Conservation (phyloP, 1,140 invertebrate species). For the Bombus vancouverensis region DNA sequence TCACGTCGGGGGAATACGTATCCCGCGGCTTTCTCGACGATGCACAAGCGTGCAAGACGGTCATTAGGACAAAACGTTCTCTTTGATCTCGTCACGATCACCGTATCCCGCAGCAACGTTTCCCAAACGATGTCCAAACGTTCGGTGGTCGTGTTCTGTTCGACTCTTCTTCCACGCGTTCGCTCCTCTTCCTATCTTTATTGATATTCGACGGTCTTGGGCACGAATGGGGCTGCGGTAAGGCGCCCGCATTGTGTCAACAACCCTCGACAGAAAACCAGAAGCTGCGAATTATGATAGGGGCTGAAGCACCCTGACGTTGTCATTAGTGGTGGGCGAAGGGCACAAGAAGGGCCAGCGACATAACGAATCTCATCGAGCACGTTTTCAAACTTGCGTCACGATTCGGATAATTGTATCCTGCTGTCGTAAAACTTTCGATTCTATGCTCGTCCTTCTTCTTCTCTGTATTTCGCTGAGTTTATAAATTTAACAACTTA, state of each 20-base stretch:
- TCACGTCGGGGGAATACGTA: neutral
- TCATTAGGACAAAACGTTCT: slow-evolving; percentile 71
- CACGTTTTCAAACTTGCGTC: slow-evolving; percentile 63
- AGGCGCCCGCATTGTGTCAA: slow-evolving; percentile 77
- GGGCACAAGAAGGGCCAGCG: neutral
- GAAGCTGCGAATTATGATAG: slow-evolving; percentile 79
- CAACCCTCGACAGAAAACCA: slow-evolving; percentile 76
- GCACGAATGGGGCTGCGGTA: slow-evolving; percentile 76
- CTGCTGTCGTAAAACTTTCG: neutral
- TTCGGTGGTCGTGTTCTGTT: slow-evolving; percentile 50
- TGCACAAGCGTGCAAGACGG: slow-evolving; percentile 48
- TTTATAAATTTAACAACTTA: neutral
- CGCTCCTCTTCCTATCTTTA: slow-evolving; percentile 68
- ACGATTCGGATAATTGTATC: slow-evolving; percentile 42
- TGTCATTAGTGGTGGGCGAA: slow-evolving; percentile 71
- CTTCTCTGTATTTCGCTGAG: neutral
- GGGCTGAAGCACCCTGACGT: slow-evolving; percentile 72
- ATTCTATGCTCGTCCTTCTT: neutral
- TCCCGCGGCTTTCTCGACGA: slow-evolving; percentile 51
- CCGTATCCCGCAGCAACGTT: slow-evolving; percentile 56
- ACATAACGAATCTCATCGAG: slow-evolving; percentile 55
- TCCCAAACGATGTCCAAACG: slow-evolving; percentile 55
- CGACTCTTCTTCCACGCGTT: slow-evolving; percentile 46
- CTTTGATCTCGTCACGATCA: slow-evolving; percentile 75
- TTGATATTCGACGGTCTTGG: slow-evolving; percentile 73